Evolutionary conservation across 2,888 invertebrate genomes (phyloP).

Genomic region (Caenorhabditis wallacei): DNA sequence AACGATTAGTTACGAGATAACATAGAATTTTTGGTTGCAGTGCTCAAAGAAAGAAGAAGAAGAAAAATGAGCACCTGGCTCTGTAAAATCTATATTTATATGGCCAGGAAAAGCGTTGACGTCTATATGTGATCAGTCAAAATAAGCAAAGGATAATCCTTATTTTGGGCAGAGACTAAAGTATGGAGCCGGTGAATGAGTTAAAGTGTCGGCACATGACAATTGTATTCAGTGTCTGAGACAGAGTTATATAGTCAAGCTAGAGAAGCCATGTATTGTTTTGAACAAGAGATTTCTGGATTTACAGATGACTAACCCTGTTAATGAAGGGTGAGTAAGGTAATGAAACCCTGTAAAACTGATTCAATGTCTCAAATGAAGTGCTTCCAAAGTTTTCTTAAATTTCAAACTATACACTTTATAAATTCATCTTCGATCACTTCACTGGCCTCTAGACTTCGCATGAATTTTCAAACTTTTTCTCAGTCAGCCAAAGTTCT

Average conservation of each 20-base stretch:
- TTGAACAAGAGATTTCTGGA: neutral
- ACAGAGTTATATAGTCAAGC: constrained; percentile 10
- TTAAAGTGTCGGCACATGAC: neutral
- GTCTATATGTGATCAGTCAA: too few species aligned
- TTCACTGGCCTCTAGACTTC: neutral
- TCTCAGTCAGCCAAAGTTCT: constrained; percentile 1
- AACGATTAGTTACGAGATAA: too few species aligned
- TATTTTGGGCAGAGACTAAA: neutral
- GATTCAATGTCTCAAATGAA: neutral
- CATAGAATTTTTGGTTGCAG: too few species aligned
- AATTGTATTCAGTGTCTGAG: neutral
- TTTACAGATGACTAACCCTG: neutral
- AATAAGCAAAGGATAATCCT: too few species aligned
- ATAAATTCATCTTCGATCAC: constrained; percentile 1
- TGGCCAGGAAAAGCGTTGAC: too few species aligned
- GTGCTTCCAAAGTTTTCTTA: too few species aligned
- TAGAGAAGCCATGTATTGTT: constrained; percentile 28
- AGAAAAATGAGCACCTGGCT: too few species aligned
- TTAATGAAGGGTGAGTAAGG: neutral
- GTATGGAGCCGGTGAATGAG: neutral
- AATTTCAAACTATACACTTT: too few species aligned
- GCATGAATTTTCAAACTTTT: constrained; percentile 1
- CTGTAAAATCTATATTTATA: too few species aligned
- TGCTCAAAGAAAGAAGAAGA: too few species aligned
- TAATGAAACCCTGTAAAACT: neutral